Conservation (phyloP, 2,888 invertebrate genomes). For the Athalia rosae region DNA sequence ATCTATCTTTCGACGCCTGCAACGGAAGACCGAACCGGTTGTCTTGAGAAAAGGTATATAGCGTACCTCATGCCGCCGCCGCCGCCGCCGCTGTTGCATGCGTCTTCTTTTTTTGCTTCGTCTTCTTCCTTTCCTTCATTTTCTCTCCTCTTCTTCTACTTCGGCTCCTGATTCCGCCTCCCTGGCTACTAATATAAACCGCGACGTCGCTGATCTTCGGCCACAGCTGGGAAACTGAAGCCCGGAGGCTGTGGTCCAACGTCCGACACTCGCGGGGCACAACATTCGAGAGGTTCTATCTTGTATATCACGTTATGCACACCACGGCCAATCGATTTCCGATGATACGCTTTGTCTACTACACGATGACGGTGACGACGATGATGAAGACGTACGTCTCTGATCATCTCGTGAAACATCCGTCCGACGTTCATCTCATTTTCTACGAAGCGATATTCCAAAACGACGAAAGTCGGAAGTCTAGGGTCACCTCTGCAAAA, state of each 20-base stretch:
- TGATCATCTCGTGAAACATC: conserved; percentile 2
- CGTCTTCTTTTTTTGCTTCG: too few species aligned
- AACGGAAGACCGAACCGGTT: background rate
- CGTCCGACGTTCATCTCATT: background rate
- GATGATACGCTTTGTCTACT: conserved; percentile 33
- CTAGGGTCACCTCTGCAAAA: too few species aligned
- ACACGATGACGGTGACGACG: too few species aligned
- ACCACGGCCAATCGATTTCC: conserved; percentile 29
- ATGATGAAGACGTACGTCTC: background rate
- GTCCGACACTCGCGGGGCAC: conserved; percentile 15
- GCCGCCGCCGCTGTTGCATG: too few species aligned
- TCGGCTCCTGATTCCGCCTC: too few species aligned
- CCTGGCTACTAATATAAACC: too few species aligned
- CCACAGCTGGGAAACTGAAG: conserved; percentile 28
- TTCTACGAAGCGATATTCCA: too few species aligned
- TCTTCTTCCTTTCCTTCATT: too few species aligned
- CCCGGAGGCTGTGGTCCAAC: conserved; percentile 39
- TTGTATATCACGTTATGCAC: conserved; percentile 26
- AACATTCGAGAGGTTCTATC: conserved; percentile 33
- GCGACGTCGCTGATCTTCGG: background rate
- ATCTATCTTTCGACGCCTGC: background rate
- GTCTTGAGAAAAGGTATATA: too few species aligned
- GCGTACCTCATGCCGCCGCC: too few species aligned
- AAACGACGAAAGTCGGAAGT: too few species aligned
- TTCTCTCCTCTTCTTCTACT: too few species aligned